Percentiles rank a stretch among this genome's conserved stretches.
Conservation (phyloP, 2,113 vertebrate genomes). For the Gobio gobio region DNA sequence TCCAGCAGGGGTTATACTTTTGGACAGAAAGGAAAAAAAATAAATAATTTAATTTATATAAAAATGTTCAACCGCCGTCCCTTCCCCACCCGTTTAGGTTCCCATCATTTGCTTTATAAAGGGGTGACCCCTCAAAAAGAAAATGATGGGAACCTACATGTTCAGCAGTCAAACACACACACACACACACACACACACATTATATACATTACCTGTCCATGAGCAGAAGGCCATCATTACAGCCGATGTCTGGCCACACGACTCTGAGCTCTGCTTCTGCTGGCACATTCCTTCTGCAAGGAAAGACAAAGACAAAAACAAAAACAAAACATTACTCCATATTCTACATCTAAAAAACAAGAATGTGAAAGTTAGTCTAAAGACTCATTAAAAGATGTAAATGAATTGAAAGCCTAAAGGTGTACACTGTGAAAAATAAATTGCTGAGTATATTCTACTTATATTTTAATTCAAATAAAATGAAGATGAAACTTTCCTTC, state of each 20-base stretch:
- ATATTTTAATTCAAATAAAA: no score
- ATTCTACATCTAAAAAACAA: neutral
- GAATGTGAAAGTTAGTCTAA: neutral
- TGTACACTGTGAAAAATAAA: no score
- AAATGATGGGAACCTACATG: neutral
- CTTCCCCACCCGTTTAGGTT: neutral
- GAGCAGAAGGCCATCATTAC: constrained; percentile 89
- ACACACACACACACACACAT: neutral
- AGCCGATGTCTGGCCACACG: constrained; percentile 88
- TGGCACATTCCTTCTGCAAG: constrained; percentile 84
- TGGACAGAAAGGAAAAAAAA: no score
- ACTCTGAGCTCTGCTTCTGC: constrained; percentile 89
- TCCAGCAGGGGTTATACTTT: neutral
- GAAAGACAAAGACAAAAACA: neutral
- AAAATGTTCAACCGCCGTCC: neutral
- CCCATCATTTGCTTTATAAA: neutral
- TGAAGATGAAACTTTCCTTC: no score
- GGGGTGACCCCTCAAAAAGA: neutral
- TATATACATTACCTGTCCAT: constrained; percentile 80
- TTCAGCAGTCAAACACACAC: neutral
- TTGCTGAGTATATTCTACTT: no score
- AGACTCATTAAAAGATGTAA: neutral
- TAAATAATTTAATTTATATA: neutral
- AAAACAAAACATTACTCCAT: neutral
- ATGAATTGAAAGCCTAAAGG: no score